Conservation (phyloP, 2,113 vertebrate species). For the Centropus unirufus region DNA sequence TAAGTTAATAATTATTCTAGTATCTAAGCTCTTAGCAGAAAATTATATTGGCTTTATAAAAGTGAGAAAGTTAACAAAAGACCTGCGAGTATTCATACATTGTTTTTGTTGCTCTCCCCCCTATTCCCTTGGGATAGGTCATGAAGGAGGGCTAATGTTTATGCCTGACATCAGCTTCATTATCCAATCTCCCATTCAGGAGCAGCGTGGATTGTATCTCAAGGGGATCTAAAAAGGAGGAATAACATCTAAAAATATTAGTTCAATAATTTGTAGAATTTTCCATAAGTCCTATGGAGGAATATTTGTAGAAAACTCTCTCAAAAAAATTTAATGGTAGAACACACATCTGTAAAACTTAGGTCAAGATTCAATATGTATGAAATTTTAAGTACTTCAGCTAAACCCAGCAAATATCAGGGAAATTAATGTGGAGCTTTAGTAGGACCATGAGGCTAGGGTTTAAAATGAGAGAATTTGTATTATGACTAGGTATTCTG, state of each 20-base stretch:
- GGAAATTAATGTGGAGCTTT: not conserved
- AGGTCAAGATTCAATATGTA: not conserved
- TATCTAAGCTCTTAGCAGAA: not conserved
- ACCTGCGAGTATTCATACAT: not conserved
- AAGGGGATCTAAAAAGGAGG: not conserved
- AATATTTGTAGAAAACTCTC: not conserved
- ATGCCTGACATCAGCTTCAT: not conserved
- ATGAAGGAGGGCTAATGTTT: not conserved
- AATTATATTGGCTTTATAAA: not conserved
- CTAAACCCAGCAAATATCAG: not conserved
- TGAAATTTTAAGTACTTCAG: not conserved
- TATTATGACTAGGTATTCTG: not conserved
- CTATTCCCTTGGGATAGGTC: accelerated
- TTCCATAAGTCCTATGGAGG: not conserved
- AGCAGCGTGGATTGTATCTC: not conserved
- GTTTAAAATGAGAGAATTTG: not conserved
- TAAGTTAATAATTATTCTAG: not conserved
- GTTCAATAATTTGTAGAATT: not conserved
- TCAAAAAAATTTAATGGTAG: not conserved
- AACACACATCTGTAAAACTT: not conserved
- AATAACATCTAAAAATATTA: not conserved
- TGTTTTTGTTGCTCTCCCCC: not conserved
- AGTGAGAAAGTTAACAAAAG: not conserved
- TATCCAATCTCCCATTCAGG: not conserved
- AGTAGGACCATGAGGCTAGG: not conserved